Evolutionary conservation across 2,888 invertebrate species (phyloP), one percentile per base, ranked within the genome.

Genomic region (Autographa gamma): DNA sequence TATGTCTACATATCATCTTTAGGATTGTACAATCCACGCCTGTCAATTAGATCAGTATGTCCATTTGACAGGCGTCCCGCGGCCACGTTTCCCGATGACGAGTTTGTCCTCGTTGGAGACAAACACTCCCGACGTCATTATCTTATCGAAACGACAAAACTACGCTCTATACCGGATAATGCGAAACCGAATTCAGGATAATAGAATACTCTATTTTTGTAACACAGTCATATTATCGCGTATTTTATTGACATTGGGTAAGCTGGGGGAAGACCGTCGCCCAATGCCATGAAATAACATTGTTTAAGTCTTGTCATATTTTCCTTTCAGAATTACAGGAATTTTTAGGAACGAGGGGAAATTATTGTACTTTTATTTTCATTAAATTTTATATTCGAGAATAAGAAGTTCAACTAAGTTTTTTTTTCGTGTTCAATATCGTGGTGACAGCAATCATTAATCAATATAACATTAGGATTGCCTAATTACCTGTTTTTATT

Each of bases 401-500:
- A 14, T 41, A 3, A 3, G 0, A 13, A 38, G 38, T 2, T 38
- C 25, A 25, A 25, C 25, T 25, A 25, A 25, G 25, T 25, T 25
- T 25, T 25, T n/a, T 25, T 48, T 13, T 48, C 48, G 5, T 48
- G 2, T 34, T 34, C 6, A 5, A 32, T 38, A 38, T 43, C 41
- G 54, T 75, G 83, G 74, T 63, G 66, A 71, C 69, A n/a, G n/a
- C 16, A 68, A 8, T 63, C 32, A 14, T 59, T 67, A 72, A 56
- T 66, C 67, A 75, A 69, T 68, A 71, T 69, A 11, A 25, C 34
- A 38, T 58, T 32, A 41, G 48, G 48, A 63, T 69, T 59, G 34
- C 63, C 64, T 71, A 79, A 79, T 76, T 81, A 81, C 71, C 69
- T 73, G 72, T 5, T 56, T 69, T 69, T 64, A 73, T 66, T 73